Conservation (phyloP, 2,888 invertebrate species). For the Acronicta aceris region DNA sequence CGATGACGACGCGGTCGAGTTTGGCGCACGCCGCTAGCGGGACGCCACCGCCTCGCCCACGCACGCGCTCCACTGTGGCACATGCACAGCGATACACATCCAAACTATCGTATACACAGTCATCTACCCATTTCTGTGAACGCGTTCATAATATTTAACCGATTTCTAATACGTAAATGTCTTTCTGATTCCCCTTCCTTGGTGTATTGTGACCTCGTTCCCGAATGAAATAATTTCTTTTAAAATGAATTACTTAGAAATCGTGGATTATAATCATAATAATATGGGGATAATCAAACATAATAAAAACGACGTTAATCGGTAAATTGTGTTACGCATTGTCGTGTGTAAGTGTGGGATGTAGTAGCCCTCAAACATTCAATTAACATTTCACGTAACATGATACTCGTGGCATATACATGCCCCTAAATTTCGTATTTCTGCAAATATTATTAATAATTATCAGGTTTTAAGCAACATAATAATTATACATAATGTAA, state of each 20-base stretch:
- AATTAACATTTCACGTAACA: slow-evolving; percentile 45
- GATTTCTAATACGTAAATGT: slow-evolving; percentile 43
- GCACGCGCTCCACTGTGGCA: slow-evolving; percentile 67
- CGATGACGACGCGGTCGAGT: slow-evolving; percentile 94
- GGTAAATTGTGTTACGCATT: slow-evolving; percentile 38
- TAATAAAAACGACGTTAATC: slow-evolving; percentile 30
- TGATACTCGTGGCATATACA: slow-evolving; percentile 48
- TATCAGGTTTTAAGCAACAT: slow-evolving; percentile 44
- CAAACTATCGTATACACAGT: slow-evolving; percentile 66
- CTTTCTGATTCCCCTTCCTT: slow-evolving; percentile 26
- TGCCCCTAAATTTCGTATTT: slow-evolving; percentile 53
- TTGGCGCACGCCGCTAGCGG: slow-evolving; percentile 85
- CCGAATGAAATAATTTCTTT: slow-evolving; percentile 28
- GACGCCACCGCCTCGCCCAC: slow-evolving; percentile 64
- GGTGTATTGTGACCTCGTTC: slow-evolving; percentile 32
- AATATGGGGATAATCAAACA: slow-evolving; percentile 27
- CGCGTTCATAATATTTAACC: slow-evolving; percentile 28
- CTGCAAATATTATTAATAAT: slow-evolving; percentile 45
- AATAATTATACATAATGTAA: slow-evolving; percentile 41
- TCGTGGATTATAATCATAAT: slow-evolving; percentile 34
- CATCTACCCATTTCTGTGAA: slow-evolving; percentile 71
- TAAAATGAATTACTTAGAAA: slow-evolving; percentile 38
- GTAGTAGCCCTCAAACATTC: slow-evolving; percentile 29
- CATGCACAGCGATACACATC: slow-evolving; percentile 70
- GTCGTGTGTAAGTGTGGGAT: slow-evolving; percentile 46